These are phyloP conservation scores for Drosophila kambysellisi DNA, from an alignment of 2,888 invertebrate genomes.

Conservation along the genomic window DNA sequence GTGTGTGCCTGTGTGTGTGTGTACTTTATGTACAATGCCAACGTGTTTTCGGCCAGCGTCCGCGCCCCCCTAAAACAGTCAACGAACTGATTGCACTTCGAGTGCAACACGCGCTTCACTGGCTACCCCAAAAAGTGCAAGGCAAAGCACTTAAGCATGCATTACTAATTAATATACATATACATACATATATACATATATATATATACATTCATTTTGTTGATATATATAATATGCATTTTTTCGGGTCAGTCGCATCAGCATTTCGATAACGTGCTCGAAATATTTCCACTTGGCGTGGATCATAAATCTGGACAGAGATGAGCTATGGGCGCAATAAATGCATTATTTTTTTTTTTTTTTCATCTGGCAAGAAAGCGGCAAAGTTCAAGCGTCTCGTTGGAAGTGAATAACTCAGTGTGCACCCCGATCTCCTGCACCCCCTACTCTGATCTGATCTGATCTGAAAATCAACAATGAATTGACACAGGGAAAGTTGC, in stretches of 20 bases:
- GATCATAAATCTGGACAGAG: conserved; percentile 15
- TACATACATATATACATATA: conserved; percentile 11
- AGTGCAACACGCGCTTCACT: conserved; percentile 30
- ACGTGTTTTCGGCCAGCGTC: conserved; percentile 46
- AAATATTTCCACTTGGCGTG: conserved; percentile 1
- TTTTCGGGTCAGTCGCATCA: conserved; percentile 49
- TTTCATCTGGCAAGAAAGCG: conserved; percentile 33
- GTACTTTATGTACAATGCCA: conserved; percentile 57
- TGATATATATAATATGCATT: conserved; percentile 19
- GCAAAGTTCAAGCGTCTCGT: conserved; percentile 64
- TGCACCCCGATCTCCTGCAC: background rate
- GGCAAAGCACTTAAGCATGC: conserved; percentile 56
- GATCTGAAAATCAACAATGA: conserved; percentile 26
- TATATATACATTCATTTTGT: background rate
- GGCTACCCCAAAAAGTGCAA: conserved; percentile 56
- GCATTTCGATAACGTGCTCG: conserved; percentile 46
- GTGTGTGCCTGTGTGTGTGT: background rate
- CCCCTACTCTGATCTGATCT: background rate
- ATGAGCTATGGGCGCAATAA: conserved; percentile 55
- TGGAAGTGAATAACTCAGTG: conserved; percentile 70
- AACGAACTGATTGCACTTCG: conserved; percentile 60
- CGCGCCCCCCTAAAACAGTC: conserved; percentile 60
- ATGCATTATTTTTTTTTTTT: conserved; percentile 36
- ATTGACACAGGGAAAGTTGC: conserved; percentile 69
- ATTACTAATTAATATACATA: conserved; percentile 22